Evolutionary conservation across 2,888 invertebrate species (phyloP), one percentile per base, ranked within the genome.

Genomic region (Bedellia somnulentella): DNA sequence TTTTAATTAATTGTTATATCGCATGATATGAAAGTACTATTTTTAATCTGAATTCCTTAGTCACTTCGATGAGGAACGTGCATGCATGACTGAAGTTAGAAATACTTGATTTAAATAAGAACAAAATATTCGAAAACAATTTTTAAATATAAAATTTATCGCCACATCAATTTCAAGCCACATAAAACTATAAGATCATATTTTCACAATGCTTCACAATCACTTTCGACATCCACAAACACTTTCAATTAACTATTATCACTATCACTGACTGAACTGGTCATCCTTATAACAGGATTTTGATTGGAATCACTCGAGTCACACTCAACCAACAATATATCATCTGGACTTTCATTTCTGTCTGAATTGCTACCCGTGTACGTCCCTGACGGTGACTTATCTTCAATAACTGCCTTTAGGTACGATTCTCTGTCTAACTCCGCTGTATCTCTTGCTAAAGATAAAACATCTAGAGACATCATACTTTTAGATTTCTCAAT

Each of bases 361-460:
- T 73, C 75, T 0, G 75, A 75, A 37, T 67, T 71, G 32, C 73
- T 75, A 34, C 71, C 75, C 0, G 75, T 73, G 28, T 73, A 75
- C 0, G 75, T 75, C 0, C 62, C 73, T 0, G 67, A 63, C 0
- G 75, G 75, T 0, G 73, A 73, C 31, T 73, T 73, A 21, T 76
- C 75, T 32, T 76, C 75, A 1, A 76, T 73, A 2, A 76, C 75
- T 1, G 75, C 75, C 39, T 73, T 73, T 1, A 76, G 39, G 28
- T 75, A 76, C 0, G 71, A 71, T 33, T 75, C 75, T 3, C 73
- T 44, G 11, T 75, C 75, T 57, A 62, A 52, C 3, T 63, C 61
- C 4, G 54, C 59, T 0, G 75, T 57, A 22, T 75, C 75, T 23
- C 73, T 47, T 0, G 75, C 73, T 15, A 75, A 34, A 13, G 75